Base-by-base conservation (phyloP, 2,113 vertebrate species). In the Toxotes jaculatrix region DNA sequence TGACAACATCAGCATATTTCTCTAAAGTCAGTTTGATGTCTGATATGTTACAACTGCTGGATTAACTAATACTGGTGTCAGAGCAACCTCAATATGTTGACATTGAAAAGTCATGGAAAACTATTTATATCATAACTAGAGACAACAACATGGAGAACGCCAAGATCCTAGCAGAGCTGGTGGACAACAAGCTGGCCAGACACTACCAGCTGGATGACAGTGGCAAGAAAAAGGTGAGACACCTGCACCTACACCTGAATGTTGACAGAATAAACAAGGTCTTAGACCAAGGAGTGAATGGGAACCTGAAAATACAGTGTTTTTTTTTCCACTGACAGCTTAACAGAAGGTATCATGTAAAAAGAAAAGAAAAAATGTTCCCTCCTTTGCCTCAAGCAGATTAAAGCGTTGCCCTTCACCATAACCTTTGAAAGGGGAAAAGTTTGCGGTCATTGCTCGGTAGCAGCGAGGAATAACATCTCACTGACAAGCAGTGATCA, bases 181-280 rank as follows among this genome's bases (percentile, higher is more conserved):
- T 99, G 88, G 98, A 99, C 92, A 92, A 91, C 57, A 96, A 95
- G 74, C 96, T 99, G 91, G 94, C 95, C 79, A 87, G 90, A 65
- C 96, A 97, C 93, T 99, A 97, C 55, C 95, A 95, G 86, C 91
- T 94, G 76, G 98, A 99, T 86, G 96, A 98, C 79, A 93, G 85
- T 47, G 91, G 92, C 77, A 95, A 96, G 85, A 96, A 96, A 93
- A 98, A 98, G 97, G 98, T 98, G 95, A 91, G 79, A 45, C 43
- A 5, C 34, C 27, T n/a, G 6, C 76, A 27, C 27, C 27, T 27
- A 27, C 27, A 27, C 27, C 27, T 27, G 73, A 53, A 0, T 59
- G 82, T 78, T 83, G 55, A 85, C 9, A 85, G 32, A 63, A 36
- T 13, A 76, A 88, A 86, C 74, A 85, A 57, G 42, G 47, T 51